These are phyloP conservation scores for Decapterus maruadsi DNA, from an alignment of 2,797 vertebrate species.

Conservation along the genomic window DNA sequence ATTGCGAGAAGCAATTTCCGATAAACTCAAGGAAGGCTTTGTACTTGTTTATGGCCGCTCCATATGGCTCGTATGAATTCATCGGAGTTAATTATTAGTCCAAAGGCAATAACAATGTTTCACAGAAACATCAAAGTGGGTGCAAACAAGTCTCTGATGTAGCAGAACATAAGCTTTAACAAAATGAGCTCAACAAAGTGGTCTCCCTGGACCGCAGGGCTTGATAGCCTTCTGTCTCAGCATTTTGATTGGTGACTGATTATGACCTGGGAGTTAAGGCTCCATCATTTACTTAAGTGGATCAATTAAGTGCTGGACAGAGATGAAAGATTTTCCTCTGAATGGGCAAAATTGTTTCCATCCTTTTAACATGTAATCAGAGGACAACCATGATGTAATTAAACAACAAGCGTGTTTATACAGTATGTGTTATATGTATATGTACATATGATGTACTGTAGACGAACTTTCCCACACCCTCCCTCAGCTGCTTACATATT, in stretches of 20 bases:
- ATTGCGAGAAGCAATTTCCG: conserved; percentile 61
- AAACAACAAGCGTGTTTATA: not conserved
- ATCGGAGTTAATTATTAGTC: conserved; percentile 76
- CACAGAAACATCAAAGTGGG: conserved; percentile 74
- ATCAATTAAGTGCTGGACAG: conserved; percentile 57
- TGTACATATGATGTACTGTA: too few relatives aligned
- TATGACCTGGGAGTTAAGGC: conserved; percentile 46
- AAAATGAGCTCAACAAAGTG: conserved; percentile 71
- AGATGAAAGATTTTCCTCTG: conserved; percentile 52
- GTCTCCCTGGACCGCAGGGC: conserved; percentile 57
- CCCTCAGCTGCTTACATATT: conserved; percentile 80
- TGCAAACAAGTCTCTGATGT: conserved; percentile 68
- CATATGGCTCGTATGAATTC: conserved; percentile 62
- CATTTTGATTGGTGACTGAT: conserved; percentile 65
- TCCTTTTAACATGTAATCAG: conserved; percentile 8
- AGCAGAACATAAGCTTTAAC: conserved; percentile 58
- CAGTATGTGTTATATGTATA: not conserved
- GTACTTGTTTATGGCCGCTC: conserved; percentile 70
- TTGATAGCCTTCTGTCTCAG: conserved; percentile 64
- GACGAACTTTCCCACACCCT: conserved; percentile 3
- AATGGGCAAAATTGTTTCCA: conserved; percentile 29
- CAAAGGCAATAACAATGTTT: conserved; percentile 73
- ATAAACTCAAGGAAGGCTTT: conserved; percentile 70
- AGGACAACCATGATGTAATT: conserved; percentile 31
- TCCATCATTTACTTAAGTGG: conserved; percentile 53